Evolutionary conservation across 2,888 invertebrate species (phyloP).

Genomic region (Lamellibrachia columna): DNA sequence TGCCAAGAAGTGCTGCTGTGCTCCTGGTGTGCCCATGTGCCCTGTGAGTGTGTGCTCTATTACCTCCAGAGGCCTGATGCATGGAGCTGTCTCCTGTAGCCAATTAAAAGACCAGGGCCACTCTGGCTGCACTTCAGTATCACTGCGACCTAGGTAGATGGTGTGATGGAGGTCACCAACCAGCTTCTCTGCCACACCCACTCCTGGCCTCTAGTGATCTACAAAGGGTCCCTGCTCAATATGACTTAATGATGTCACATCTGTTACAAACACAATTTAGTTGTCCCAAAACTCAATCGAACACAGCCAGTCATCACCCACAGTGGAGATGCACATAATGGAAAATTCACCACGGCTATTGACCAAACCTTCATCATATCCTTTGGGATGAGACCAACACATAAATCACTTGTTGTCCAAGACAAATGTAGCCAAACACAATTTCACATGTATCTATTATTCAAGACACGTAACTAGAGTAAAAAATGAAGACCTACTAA

Average conservation of each 20-base stretch:
- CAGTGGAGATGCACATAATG: neutral
- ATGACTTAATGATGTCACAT: slow-evolving; percentile 12
- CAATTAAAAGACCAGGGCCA: slow-evolving; percentile 16
- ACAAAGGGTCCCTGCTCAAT: neutral
- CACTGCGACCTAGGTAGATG: slow-evolving; percentile 16
- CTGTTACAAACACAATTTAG: slow-evolving; percentile 16
- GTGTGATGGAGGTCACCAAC: slow-evolving; percentile 12
- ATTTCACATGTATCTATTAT: slow-evolving; percentile 16
- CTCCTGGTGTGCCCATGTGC: slow-evolving; percentile 7
- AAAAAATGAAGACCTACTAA: slow-evolving; percentile 12
- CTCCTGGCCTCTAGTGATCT: neutral
- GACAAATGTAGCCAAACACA: neutral
- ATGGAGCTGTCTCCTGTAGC: slow-evolving; percentile 16
- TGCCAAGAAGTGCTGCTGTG: slow-evolving; percentile 16
- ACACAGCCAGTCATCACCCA: neutral
- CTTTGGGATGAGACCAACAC: slow-evolving; percentile 16
- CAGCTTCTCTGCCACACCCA: slow-evolving; percentile 11
- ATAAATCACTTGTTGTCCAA: slow-evolving; percentile 16
- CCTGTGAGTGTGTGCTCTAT: slow-evolving; percentile 16
- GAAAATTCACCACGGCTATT: neutral
- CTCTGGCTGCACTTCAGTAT: slow-evolving; percentile 16
- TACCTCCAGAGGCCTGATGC: slow-evolving; percentile 16
- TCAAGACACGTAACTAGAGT: slow-evolving; percentile 6
- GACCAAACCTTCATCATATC: neutral
- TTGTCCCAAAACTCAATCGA: slow-evolving; percentile 9